A percentile compares a stretch with the other conserved stretches of the same genome.
Evolutionary conservation across 2,888 invertebrate genomes (phyloP).

Genomic region (Epinotia brunnichana): DNA sequence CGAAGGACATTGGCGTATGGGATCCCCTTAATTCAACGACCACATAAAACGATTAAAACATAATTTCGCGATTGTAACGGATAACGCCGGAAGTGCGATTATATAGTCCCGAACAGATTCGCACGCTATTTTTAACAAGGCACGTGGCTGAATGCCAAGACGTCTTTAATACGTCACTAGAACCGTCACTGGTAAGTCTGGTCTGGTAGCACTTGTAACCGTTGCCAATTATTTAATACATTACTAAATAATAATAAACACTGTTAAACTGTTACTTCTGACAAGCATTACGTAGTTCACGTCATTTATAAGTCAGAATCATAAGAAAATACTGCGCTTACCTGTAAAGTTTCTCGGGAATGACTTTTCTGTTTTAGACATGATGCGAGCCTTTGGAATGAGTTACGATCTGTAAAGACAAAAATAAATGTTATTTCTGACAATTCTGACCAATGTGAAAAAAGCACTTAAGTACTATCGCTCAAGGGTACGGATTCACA

Average conservation of each 20-base stretch:
- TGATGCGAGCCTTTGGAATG: conserved; percentile 67
- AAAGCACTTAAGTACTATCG: neutral
- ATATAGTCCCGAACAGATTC: conserved; percentile 53
- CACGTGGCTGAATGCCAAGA: conserved; percentile 70
- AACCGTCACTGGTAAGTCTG: conserved; percentile 18
- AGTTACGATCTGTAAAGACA: conserved; percentile 66
- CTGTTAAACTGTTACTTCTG: neutral
- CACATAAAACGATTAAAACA: neutral
- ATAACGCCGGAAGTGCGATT: conserved; percentile 61
- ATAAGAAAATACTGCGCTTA: conserved; percentile 53
- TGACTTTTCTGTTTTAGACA: conserved; percentile 81
- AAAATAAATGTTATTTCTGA: conserved; percentile 6
- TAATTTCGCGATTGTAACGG: conserved; percentile 30
- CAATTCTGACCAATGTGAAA: neutral
- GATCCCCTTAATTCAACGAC: neutral
- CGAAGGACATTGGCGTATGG: too few species aligned
- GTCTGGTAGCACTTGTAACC: neutral
- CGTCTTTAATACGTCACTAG: conserved; percentile 49
- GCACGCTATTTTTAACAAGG: conserved; percentile 72
- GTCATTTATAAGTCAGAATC: neutral
- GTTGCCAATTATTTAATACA: conserved; percentile 19
- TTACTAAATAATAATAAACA: neutral
- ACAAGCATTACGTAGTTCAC: neutral
- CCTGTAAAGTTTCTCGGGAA: conserved; percentile 81
- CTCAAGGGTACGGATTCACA: too few species aligned